Evolutionary conservation across 2,888 invertebrate genomes (phyloP).

Genomic region (Acanthococcus lagerstroemiae): DNA sequence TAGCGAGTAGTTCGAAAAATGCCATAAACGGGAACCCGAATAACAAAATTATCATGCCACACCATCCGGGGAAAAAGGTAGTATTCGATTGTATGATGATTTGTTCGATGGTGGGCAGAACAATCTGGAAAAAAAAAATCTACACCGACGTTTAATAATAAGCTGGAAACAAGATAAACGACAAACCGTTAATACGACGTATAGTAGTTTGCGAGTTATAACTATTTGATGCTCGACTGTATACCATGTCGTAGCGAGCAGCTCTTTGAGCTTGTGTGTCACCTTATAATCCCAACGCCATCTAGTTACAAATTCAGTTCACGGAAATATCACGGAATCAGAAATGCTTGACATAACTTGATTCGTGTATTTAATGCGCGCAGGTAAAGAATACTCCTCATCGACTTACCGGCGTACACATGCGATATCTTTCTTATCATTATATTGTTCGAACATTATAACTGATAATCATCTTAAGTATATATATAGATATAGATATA

Average conservation of each 20-base stretch:
- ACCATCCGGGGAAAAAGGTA: not conserved
- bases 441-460: too few species aligned
- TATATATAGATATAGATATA: too few species aligned
- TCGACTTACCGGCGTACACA: not conserved
- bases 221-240: not conserved
- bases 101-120: constrained; percentile 11
- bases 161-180: not conserved
- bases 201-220: not conserved
- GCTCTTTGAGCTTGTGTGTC: not conserved
- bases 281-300: constrained; percentile 6
- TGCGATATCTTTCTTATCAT: constrained; percentile 26
- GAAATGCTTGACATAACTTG: constrained; percentile 12
- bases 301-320: constrained; percentile 17
- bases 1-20: not conserved
- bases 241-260: not conserved
- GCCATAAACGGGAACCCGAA: not conserved
- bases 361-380: constrained; percentile 4
- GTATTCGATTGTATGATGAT: constrained; percentile 9
- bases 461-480: not conserved
- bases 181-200: not conserved
- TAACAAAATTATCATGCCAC: not conserved
- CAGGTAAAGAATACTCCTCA: constrained; percentile 10
- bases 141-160: not conserved
- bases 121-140: not conserved
- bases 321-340: constrained; percentile 16